Conservation (phyloP, 1,140 invertebrate genomes). For the Drosophila dunni region DNA sequence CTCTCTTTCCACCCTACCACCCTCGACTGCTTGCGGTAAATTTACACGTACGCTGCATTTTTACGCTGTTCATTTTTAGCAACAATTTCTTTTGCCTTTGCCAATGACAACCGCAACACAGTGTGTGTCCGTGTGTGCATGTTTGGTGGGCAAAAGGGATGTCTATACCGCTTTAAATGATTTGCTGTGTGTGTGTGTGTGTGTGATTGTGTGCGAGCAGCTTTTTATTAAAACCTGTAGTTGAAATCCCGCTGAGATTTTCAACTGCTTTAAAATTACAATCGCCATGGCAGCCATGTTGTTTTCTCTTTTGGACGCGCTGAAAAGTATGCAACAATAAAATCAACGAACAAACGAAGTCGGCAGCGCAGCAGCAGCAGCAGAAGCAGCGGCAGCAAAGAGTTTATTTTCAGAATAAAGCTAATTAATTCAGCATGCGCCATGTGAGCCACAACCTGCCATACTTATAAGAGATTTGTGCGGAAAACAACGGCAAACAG, state of each 20-base stretch:
- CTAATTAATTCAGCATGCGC: conserved; percentile 64
- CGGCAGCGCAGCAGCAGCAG: conserved; percentile 27
- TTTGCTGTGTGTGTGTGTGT: conserved; percentile 43
- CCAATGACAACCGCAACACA: conserved; percentile 8
- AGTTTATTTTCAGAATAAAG: conserved; percentile 57
- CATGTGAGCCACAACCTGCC: conserved; percentile 22
- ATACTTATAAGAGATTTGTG: conserved; percentile 13
- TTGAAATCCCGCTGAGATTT: conserved; percentile 33
- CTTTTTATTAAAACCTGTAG: conserved; percentile 60
- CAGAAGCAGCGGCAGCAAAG: not conserved
- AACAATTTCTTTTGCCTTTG: conserved; percentile 56
- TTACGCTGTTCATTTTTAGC: conserved; percentile 65
- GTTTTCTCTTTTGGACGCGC: not conserved
- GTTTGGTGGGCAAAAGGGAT: not conserved
- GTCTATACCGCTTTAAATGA: conserved; percentile 76
- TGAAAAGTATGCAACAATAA: conserved; percentile 29
- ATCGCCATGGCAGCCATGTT: conserved; percentile 4
- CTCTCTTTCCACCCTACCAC: not conserved
- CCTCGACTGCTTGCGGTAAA: conserved; percentile 68
- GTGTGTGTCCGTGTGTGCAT: conserved; percentile 8
- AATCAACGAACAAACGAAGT: conserved; percentile 51
- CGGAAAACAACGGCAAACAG: conserved; percentile 7
- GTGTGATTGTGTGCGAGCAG: conserved; percentile 10
- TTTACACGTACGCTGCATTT: conserved; percentile 80
- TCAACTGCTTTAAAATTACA: conserved; percentile 56